phyloP scores from a whole-genome alignment of 92 coral and sea anemone genomes.

The Pocillopora grandis region DNA sequence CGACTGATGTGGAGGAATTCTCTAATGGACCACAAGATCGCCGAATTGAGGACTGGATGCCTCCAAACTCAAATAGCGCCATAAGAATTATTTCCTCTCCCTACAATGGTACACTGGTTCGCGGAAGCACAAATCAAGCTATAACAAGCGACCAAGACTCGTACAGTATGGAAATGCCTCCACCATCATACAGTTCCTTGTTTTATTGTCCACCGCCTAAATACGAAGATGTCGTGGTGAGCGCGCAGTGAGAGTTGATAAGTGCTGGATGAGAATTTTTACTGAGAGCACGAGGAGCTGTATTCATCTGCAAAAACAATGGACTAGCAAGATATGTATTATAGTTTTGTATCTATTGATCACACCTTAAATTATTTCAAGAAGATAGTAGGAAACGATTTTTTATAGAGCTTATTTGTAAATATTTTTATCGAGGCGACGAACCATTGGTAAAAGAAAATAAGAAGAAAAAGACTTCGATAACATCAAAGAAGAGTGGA shows the following conservation, averaged over 20 bases:
- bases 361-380: not conserved
- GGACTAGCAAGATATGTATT: not conserved
- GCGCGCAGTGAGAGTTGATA: constrained; percentile 1
- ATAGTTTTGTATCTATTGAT: not conserved
- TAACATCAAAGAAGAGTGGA: not conserved
- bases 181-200: constrained; percentile 50
- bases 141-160: constrained; percentile 22
- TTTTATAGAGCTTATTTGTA: not conserved
- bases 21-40: not conserved
- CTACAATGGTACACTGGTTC: not conserved
- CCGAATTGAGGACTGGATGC: not conserved
- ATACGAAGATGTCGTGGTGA: constrained; percentile 46
- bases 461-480: not conserved
- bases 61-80: constrained; percentile 10
- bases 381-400: not conserved
- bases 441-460: not conserved
- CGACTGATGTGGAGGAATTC: not conserved
- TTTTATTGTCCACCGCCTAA: constrained; percentile 54
- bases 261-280: too few species aligned
- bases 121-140: not conserved
- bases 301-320: not conserved
- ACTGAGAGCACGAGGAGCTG: not conserved
- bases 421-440: not conserved
- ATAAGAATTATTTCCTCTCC: constrained; percentile 33
- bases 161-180: constrained; percentile 6